Evolutionary conservation across 2,888 invertebrate genomes (phyloP), one percentile per base, ranked within the genome.

Genomic region (Yponomeuta cagnagella): DNA sequence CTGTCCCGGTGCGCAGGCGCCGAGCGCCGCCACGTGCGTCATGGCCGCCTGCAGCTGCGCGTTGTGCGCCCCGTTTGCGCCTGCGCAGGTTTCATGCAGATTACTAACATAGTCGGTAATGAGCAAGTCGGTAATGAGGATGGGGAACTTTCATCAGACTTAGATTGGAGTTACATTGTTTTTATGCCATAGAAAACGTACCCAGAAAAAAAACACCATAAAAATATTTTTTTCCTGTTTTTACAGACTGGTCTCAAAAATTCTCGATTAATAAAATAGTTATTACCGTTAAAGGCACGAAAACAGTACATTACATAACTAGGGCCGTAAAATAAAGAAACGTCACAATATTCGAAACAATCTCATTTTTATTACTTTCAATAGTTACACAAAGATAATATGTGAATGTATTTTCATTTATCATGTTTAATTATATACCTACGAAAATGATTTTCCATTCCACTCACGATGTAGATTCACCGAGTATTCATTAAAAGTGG

Each of bases 1-100:
- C 74, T 89, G 89, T 71, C 86, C 88, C 9, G 90, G 90, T 15
- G 52, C 52, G 52, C 52, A 58, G 52, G 15, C 52, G 0, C 85
- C 87, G 8, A 89, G 84, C 72, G 93, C 89, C 15, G 93, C 91
- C 66, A 92, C 88, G 82, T 91, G 92, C 76, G 88, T 85, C 88
- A 91, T 90, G 80, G 88, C 87, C 64, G 91, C 91, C 68, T 91
- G 91, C 64, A 91, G 81, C 77, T 90, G 86, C 30, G 86, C 88
- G 76, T 86, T 89, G 79, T 90, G 87, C 72, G 89, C 88, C 0
- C 86, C 80, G 75, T 79, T 85, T 71, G 85, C 82, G 82, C 88
- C 87, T 93, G 75, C 43, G 9, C 6, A 6, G 8, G 43, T 43
- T 43, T 33, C 33, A 33, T 33, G 6, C 6, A 43, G 5, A 8